phyloP scores from a whole-genome alignment of 2,113 vertebrate species.

The Cynocephalus volans region DNA sequence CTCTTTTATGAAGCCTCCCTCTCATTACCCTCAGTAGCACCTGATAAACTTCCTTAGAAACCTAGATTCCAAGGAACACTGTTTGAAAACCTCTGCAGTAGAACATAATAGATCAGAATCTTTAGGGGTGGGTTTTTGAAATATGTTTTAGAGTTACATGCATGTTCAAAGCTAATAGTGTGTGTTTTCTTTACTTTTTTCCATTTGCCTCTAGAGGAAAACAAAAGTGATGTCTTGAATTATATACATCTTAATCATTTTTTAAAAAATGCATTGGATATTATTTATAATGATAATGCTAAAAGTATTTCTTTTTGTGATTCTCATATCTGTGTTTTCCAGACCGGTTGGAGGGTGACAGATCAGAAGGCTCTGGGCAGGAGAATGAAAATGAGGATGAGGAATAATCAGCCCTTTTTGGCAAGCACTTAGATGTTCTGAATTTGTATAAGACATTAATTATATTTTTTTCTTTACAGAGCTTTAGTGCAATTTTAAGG shows the following conservation, averaged over 20 bases:
- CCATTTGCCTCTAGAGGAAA: constrained; percentile 1
- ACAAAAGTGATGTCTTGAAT: neutral
- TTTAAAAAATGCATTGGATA: neutral
- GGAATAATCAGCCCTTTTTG: constrained; percentile 89
- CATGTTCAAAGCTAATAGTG: neutral
- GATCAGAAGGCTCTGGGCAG: constrained; percentile 97
- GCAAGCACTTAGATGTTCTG: constrained; percentile 90
- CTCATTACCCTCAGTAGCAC: neutral
- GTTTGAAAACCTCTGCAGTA: neutral
- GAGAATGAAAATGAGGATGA: constrained; percentile 96
- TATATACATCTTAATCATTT: neutral
- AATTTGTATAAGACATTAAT: constrained; percentile 96
- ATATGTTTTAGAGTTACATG: neutral
- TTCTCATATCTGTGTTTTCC: constrained; percentile 70
- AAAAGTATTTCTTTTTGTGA: neutral
- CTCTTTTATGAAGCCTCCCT: neutral
- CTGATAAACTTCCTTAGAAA: neutral
- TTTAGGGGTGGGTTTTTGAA: neutral
- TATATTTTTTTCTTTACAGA: constrained; percentile 95
- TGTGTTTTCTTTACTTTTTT: neutral
- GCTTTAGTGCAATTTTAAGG: constrained; percentile 95
- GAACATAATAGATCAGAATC: neutral
- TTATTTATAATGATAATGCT: neutral
- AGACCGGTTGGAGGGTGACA: constrained; percentile 97
- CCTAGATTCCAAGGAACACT: neutral